Evolutionary conservation across 1,140 invertebrate genomes (phyloP).

Genomic region (Geopemphigus sp.): DNA sequence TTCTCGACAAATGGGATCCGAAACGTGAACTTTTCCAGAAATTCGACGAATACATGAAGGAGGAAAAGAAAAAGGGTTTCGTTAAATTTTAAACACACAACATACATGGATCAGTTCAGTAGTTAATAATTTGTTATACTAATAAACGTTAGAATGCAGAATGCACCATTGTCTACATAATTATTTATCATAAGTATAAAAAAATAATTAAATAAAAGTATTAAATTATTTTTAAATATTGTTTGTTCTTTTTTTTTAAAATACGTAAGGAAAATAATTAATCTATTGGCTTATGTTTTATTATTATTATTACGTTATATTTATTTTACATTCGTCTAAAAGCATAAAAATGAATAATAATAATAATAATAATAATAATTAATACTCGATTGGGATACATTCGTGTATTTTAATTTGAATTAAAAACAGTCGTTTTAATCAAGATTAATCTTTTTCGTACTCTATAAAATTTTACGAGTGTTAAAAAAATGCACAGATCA

Average conservation of each 20-base stretch:
- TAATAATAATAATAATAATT: no score
- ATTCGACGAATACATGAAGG: slow-evolving; percentile 53
- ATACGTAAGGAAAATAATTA: slow-evolving; percentile 10
- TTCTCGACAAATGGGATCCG: slow-evolving; percentile 62
- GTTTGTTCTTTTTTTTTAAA: background rate
- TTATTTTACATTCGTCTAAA: slow-evolving; percentile 39
- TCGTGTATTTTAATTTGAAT: slow-evolving; percentile 38
- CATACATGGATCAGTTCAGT: background rate
- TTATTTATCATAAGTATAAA: slow-evolving; percentile 10
- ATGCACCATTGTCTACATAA: background rate
- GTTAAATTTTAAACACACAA: slow-evolving; percentile 7
- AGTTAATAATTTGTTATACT: background rate
- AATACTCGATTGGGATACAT: slow-evolving; percentile 28
- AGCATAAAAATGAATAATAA: slow-evolving; percentile 44
- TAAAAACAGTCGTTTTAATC: slow-evolving; percentile 46
- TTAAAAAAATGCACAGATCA: slow-evolving; percentile 44
- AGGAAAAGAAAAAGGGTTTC: slow-evolving; percentile 33
- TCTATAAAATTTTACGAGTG: slow-evolving; percentile 42
- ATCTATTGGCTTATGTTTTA: slow-evolving; percentile 6
- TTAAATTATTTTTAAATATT: background rate
- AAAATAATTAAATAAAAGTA: background rate
- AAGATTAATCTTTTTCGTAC: slow-evolving; percentile 24
- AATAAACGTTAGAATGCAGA: background rate
- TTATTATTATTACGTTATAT: background rate
- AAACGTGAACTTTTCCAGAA: slow-evolving; percentile 59